These are phyloP conservation scores for Lemur catta DNA, from an alignment of 2,797 vertebrate species.

Conservation along the genomic window DNA sequence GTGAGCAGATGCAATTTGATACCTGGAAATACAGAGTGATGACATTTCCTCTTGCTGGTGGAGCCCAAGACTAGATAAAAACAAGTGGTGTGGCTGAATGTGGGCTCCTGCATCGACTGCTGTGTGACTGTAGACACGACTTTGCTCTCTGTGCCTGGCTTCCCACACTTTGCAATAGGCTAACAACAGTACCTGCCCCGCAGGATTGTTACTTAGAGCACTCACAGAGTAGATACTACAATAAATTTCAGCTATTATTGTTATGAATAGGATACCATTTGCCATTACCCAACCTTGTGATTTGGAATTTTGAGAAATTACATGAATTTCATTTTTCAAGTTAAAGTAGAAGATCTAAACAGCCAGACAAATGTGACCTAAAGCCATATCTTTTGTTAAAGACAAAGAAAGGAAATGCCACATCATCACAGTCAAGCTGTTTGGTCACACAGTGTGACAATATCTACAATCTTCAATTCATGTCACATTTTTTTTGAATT, in stretches of 20 bases:
- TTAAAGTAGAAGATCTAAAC: not conserved
- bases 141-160: not conserved
- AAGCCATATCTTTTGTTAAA: not conserved
- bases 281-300: not conserved
- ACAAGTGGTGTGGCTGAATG: not conserved
- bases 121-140: not conserved
- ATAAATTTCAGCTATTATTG: not conserved
- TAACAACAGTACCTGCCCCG: not conserved
- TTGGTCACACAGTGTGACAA: not conserved
- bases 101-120: not conserved
- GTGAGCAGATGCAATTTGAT: not conserved
- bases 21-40: not conserved
- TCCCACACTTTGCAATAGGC: not conserved
- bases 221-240: not conserved
- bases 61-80: not conserved
- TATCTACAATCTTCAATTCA: not conserved
- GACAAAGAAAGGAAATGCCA: slow-evolving; percentile 8
- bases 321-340: not conserved
- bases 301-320: not conserved
- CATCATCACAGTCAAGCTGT: not conserved
- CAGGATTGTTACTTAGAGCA: not conserved
- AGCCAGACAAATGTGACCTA: not conserved
- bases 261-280: not conserved
- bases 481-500: not conserved
- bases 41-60: not conserved